These are phyloP conservation scores for Clarias pachynema DNA, from an alignment of 2,797 vertebrate genomes.

Conservation along the genomic window DNA sequence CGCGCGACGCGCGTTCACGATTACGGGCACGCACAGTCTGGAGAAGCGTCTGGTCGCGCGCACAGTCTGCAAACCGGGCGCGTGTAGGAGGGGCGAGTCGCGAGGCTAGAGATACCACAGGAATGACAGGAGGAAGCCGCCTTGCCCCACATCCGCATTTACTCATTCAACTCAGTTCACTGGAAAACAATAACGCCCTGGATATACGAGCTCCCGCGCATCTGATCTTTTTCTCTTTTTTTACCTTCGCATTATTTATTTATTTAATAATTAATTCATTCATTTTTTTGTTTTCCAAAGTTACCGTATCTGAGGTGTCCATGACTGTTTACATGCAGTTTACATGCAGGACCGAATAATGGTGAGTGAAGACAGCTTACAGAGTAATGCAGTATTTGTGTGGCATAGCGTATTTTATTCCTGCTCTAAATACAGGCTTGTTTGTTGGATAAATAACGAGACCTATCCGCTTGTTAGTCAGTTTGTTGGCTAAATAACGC, in stretches of 20 bases:
- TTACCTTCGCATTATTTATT: not conserved
- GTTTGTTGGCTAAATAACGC: no score
- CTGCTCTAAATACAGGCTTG: constrained; percentile 17
- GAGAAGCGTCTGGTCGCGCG: constrained; percentile 43
- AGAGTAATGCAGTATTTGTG: not conserved
- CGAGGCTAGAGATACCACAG: constrained; percentile 48
- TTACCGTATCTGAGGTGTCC: constrained; percentile 27
- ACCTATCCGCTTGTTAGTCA: constrained; percentile 13
- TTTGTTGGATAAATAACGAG: constrained; percentile 24
- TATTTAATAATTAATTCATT: not conserved
- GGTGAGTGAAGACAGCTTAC: constrained; percentile 47
- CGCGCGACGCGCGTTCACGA: constrained; percentile 39
- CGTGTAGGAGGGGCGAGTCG: constrained; percentile 49
- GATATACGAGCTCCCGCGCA: not conserved
- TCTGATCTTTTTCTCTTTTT: not conserved
- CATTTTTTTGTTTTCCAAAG: constrained; percentile 4
- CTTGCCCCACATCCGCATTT: constrained; percentile 50
- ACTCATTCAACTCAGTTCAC: constrained; percentile 43
- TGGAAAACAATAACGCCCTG: constrained; percentile 31
- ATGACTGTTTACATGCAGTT: constrained; percentile 40
- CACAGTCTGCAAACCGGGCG: constrained; percentile 45
- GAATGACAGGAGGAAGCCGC: constrained; percentile 54
- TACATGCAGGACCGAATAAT: constrained; percentile 45
- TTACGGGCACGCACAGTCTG: constrained; percentile 47
- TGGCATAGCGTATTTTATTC: not conserved